Percentiles rank a stretch among this genome's conserved stretches.
Conservation (phyloP, 2,113 vertebrate species). For the Silurus meridionalis region DNA sequence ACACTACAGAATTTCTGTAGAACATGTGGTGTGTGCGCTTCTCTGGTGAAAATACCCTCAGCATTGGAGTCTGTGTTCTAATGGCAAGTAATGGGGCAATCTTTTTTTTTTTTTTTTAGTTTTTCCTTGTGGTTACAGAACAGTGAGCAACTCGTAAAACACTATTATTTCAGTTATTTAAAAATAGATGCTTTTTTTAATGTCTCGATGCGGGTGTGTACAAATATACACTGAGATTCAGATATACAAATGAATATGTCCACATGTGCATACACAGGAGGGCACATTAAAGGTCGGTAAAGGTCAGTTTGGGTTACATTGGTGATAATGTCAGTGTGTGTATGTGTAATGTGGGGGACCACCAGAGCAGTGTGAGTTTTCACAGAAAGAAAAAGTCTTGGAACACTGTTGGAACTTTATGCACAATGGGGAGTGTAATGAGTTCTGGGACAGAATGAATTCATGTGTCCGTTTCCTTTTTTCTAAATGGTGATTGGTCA, state of each 20-base stretch:
- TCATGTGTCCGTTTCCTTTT: slow-evolving; percentile 26
- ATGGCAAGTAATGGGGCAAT: background rate
- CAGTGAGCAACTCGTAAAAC: background rate
- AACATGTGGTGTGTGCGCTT: slow-evolving; percentile 11
- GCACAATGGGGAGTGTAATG: slow-evolving; percentile 32
- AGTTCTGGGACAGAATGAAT: slow-evolving; percentile 34
- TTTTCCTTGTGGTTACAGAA: background rate
- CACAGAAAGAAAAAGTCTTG: background rate
- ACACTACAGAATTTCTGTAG: background rate
- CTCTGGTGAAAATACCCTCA: background rate
- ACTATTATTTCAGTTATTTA: background rate
- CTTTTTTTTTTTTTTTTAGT: background rate
- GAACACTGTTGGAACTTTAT: slow-evolving; percentile 25
- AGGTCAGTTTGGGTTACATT: background rate
- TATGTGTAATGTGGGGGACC: slow-evolving; percentile 29
- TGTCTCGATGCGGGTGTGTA: background rate
- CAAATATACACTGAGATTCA: background rate
- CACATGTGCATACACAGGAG: background rate
- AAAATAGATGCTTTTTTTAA: background rate
- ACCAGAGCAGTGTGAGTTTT: slow-evolving; percentile 22
- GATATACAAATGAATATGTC: background rate
- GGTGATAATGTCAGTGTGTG: slow-evolving; percentile 13
- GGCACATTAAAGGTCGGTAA: background rate
- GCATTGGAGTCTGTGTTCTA: background rate
- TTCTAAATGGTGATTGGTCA: slow-evolving; percentile 25